Percentiles rank a stretch among this genome's conserved stretches.
These are phyloP conservation scores for Amblyjoppa fuscipennis DNA, from an alignment of 2,888 invertebrate species.

Conservation along the genomic window DNA sequence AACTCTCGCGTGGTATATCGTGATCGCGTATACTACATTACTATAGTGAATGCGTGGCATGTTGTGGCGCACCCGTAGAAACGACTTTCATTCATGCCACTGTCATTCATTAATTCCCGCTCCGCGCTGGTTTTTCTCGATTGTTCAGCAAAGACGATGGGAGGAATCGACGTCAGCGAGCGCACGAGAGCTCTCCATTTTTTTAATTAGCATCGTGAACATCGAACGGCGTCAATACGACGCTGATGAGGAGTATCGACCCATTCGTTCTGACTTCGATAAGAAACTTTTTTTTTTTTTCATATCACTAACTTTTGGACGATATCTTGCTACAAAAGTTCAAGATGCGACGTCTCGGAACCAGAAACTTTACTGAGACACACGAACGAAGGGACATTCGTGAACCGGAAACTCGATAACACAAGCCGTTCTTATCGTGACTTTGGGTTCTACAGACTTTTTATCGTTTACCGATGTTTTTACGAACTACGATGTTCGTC, in stretches of 20 bases:
- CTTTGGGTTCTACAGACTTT: too few relatives aligned
- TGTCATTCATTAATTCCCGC: conserved; percentile 46
- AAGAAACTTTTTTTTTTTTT: too few relatives aligned
- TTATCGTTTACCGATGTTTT: too few relatives aligned
- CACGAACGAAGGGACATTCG: too few relatives aligned
- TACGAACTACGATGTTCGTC: too few relatives aligned
- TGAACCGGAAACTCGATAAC: too few relatives aligned
- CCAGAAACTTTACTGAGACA: too few relatives aligned
- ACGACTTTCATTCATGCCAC: conserved; percentile 63
- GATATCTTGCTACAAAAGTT: neutral
- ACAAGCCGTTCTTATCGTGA: too few relatives aligned
- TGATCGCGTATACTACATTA: conserved; percentile 45
- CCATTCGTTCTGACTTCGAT: too few relatives aligned
- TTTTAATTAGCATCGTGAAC: neutral
- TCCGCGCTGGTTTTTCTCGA: neutral
- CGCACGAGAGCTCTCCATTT: neutral
- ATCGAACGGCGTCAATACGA: too few relatives aligned
- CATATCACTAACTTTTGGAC: too few relatives aligned
- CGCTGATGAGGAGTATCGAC: too few relatives aligned
- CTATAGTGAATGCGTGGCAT: conserved; percentile 16
- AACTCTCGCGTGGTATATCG: conserved; percentile 45
- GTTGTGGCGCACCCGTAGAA: conserved; percentile 52
- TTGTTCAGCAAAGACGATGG: conserved; percentile 11
- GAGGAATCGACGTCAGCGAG: neutral
- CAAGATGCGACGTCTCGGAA: neutral